A percentile compares a stretch with the other conserved stretches of the same genome.
Evolutionary conservation across 2,797 vertebrate genomes (phyloP).

Genomic region (Lophius americanus): DNA sequence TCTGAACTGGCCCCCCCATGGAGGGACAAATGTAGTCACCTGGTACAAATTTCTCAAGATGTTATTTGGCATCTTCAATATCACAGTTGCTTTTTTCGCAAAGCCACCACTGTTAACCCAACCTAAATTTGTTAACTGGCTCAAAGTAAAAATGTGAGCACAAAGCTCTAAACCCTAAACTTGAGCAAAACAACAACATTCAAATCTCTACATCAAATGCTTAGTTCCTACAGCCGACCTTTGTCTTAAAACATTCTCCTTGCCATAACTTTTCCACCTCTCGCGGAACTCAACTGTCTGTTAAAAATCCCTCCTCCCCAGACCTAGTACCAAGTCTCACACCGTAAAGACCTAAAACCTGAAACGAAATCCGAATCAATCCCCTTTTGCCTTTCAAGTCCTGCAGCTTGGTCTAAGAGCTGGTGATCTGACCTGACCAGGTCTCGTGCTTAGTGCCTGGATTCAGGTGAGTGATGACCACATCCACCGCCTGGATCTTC

Average conservation of each 20-base stretch:
- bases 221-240: constrained; percentile 4
- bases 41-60: constrained; percentile 37
- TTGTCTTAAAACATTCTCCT: background rate
- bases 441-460: constrained; percentile 97
- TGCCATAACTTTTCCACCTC: no score
- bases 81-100: background rate
- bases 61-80: constrained; percentile 38
- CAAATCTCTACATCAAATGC: constrained; percentile 60
- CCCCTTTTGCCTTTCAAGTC: constrained; percentile 3
- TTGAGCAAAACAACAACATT: constrained; percentile 40
- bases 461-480: constrained; percentile 93
- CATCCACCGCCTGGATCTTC: constrained; percentile 97
- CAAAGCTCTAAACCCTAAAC: constrained; percentile 14
- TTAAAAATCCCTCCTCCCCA: background rate
- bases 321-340: constrained; percentile 19
- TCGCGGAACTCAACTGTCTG: no score
- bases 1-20: no score
- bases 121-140: constrained; percentile 7
- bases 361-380: constrained; percentile 36
- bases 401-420: constrained; percentile 83
- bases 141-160: constrained; percentile 28
- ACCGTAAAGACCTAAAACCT: constrained; percentile 26
- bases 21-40: no score
- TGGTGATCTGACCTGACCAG: constrained; percentile 96
- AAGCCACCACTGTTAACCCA: constrained; percentile 5